Evolutionary conservation across 1,140 invertebrate species (phyloP).

Genomic region (Euwallacea similis): DNA sequence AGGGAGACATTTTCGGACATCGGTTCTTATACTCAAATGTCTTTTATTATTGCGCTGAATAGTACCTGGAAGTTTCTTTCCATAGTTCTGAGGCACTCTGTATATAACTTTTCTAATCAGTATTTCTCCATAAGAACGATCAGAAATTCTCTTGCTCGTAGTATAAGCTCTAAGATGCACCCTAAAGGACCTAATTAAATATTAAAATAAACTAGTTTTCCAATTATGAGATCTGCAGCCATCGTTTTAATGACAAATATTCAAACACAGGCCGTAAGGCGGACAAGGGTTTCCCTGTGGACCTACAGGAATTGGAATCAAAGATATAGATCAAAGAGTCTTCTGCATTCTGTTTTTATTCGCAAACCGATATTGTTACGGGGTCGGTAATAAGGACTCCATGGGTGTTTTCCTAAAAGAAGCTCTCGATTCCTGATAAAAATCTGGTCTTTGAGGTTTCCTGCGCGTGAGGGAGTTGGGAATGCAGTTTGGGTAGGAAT

Average conservation of each 20-base stretch:
- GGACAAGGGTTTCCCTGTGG: slow-evolving; percentile 52
- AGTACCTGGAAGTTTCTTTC: too few relatives aligned
- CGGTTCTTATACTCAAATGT: too few relatives aligned
- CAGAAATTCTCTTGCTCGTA: slow-evolving; percentile 39
- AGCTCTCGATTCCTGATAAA: slow-evolving; percentile 51
- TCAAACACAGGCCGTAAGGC: slow-evolving; percentile 46
- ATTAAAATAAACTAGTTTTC: background rate
- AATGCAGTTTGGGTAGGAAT: background rate
- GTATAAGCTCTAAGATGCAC: slow-evolving; percentile 37
- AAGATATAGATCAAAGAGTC: slow-evolving; percentile 55
- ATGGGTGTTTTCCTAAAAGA: slow-evolving; percentile 57
- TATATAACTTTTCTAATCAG: too few relatives aligned
- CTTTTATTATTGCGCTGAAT: too few relatives aligned
- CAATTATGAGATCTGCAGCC: slow-evolving; percentile 48
- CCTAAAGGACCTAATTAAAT: background rate
- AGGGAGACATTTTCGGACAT: too few relatives aligned
- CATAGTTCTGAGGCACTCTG: too few relatives aligned
- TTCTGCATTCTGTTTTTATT: slow-evolving; percentile 45
- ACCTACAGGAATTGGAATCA: slow-evolving; percentile 58
- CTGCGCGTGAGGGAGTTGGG: background rate
- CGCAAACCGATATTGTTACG: slow-evolving; percentile 56
- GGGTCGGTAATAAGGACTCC: slow-evolving; percentile 56
- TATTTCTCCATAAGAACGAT: slow-evolving; percentile 45
- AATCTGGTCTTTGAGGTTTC: background rate
- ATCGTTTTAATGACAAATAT: slow-evolving; percentile 43